phyloP scores from a whole-genome alignment of 2,797 vertebrate genomes.

The Molossus molossus region DNA sequence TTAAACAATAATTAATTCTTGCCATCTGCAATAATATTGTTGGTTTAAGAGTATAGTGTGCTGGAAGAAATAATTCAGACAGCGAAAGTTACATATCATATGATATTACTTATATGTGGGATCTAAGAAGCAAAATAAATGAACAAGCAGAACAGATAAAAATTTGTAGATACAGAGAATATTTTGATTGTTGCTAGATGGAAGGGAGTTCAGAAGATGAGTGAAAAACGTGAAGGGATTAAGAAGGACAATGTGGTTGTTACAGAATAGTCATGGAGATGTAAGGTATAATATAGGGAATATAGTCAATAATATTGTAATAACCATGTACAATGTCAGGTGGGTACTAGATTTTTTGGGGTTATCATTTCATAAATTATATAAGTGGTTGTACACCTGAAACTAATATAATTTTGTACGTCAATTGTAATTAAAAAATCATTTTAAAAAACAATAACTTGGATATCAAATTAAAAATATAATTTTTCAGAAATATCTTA shows the following conservation, averaged over 20 bases:
- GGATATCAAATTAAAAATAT: too few relatives aligned
- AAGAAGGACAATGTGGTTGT: not conserved
- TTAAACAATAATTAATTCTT: not conserved
- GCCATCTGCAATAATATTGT: not conserved
- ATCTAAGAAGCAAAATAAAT: not conserved
- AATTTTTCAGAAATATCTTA: too few relatives aligned
- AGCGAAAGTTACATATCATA: not conserved
- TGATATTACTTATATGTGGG: not conserved
- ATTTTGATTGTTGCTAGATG: not conserved
- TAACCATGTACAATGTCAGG: not conserved
- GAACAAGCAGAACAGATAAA: not conserved
- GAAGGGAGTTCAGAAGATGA: not conserved
- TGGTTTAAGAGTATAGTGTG: not conserved
- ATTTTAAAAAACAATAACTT: not conserved
- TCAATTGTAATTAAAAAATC: not conserved
- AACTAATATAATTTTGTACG: not conserved
- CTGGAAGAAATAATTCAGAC: not conserved
- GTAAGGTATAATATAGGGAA: not conserved
- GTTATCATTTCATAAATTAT: not conserved
- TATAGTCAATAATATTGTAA: not conserved
- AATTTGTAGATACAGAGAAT: not conserved
- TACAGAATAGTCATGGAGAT: not conserved
- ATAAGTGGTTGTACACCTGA: not conserved
- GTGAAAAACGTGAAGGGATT: not conserved
- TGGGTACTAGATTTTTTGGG: not conserved